Evolutionary conservation across 2,888 invertebrate species (phyloP).

Genomic region (Mystacides longicornis): DNA sequence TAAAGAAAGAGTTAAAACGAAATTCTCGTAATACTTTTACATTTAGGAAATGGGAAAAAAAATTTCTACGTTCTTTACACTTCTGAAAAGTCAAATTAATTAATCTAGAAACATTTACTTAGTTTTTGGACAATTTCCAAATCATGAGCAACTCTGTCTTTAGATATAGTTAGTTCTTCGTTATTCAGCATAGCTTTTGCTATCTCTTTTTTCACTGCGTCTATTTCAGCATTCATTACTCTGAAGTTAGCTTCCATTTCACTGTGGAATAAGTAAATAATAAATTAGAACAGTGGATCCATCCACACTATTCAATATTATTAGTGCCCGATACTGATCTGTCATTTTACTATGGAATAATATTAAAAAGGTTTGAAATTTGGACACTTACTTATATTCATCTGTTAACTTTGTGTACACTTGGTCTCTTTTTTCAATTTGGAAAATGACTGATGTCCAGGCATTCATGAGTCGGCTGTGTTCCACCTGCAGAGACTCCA

Average conservation of each 20-base stretch:
- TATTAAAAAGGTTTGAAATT: neutral
- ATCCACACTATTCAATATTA: too few species aligned
- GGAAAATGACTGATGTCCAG: constrained; percentile 68
- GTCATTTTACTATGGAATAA: neutral
- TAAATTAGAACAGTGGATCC: neutral
- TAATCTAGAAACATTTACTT: too few species aligned
- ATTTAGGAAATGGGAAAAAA: too few species aligned
- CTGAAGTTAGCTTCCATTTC: constrained; percentile 51
- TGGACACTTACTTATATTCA: constrained; percentile 47
- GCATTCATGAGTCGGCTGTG: constrained; percentile 60
- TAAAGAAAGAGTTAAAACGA: too few species aligned
- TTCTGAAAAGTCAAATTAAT: too few species aligned
- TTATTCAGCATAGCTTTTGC: constrained; percentile 60
- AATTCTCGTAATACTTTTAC: too few species aligned
- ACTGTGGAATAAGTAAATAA: constrained; percentile 36
- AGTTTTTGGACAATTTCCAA: constrained; percentile 39
- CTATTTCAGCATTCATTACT: constrained; percentile 51
- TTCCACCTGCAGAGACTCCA: constrained; percentile 63
- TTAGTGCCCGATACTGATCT: neutral
- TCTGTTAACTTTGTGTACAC: constrained; percentile 53
- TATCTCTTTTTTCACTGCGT: constrained; percentile 58
- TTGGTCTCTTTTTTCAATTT: constrained; percentile 62
- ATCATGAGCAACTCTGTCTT: constrained; percentile 52
- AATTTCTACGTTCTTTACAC: too few species aligned
- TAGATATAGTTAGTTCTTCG: constrained; percentile 54